Evolutionary conservation across 1,140 invertebrate species (phyloP).

Genomic region (Aricia agestis): DNA sequence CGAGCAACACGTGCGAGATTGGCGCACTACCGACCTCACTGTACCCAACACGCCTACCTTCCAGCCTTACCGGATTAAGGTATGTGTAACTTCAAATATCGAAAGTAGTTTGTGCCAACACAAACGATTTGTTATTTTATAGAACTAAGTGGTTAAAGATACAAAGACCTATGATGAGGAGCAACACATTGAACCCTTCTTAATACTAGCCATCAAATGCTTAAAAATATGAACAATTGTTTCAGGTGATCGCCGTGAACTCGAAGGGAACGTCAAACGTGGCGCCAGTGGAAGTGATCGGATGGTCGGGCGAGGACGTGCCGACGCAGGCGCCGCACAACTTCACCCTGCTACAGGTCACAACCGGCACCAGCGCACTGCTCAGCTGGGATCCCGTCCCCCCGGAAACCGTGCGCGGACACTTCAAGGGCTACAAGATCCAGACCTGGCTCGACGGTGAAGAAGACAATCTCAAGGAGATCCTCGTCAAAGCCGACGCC

Average conservation of each 20-base stretch:
- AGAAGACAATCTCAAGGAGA: constrained; percentile 85
- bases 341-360: constrained; percentile 86
- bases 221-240: constrained; percentile 32
- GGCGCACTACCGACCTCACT: constrained; percentile 80
- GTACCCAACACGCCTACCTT: constrained; percentile 93
- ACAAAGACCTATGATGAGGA: too few relatives aligned
- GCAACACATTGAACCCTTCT: too few relatives aligned
- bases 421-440: constrained; percentile 97
- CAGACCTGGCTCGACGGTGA: constrained; percentile 95
- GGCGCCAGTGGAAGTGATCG: constrained; percentile 87
- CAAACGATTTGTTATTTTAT: too few relatives aligned
- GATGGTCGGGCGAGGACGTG: constrained; percentile 96
- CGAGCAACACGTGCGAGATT: constrained; percentile 85
- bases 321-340: constrained; percentile 89
- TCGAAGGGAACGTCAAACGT: constrained; percentile 91
- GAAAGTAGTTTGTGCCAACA: too few relatives aligned
- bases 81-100: constrained; percentile 23
- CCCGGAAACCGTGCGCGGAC: constrained; percentile 87
- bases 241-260: constrained; percentile 91
- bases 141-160: too few relatives aligned
- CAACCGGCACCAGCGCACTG: constrained; percentile 84
- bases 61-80: constrained; percentile 91
- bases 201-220: too few relatives aligned
- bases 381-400: constrained; percentile 91
- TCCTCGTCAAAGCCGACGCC: constrained; percentile 85